A percentile compares a stretch with the other conserved stretches of the same genome.
Conservation (phyloP, 2,888 invertebrate genomes). For the Cryptocephalus moraei region DNA sequence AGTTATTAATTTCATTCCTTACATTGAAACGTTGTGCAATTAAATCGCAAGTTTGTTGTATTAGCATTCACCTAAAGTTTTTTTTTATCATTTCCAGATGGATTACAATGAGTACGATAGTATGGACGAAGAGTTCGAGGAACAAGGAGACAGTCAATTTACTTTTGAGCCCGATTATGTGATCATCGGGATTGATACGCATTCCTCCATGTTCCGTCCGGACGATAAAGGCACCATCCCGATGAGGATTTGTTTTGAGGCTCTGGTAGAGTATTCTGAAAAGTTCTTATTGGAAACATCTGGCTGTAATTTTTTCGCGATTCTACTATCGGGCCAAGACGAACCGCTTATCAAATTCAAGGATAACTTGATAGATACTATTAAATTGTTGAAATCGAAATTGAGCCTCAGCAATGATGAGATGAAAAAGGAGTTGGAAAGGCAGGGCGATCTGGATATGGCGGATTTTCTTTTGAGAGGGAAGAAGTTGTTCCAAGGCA, state of each 20-base stretch:
- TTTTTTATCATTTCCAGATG: neutral
- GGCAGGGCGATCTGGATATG: conserved; percentile 21
- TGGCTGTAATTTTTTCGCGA: conserved; percentile 22
- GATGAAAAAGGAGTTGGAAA: conserved; percentile 17
- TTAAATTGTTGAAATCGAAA: conserved; percentile 20
- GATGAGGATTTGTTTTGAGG: conserved; percentile 22
- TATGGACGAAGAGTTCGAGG: conserved; percentile 2
- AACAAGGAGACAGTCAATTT: conserved; percentile 9
- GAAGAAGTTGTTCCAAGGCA: conserved; percentile 23
- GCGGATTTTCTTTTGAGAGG: conserved; percentile 23
- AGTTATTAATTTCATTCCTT: too few species aligned
- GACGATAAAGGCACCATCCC: conserved; percentile 15
- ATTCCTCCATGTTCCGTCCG: conserved; percentile 23
- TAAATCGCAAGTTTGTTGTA: too few species aligned
- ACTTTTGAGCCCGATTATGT: conserved; percentile 23
- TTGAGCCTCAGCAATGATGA: conserved; percentile 13
- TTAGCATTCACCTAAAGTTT: too few species aligned
- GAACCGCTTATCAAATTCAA: conserved; percentile 18
- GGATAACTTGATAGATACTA: conserved; percentile 18
- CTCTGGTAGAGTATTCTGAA: conserved; percentile 22
- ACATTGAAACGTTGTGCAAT: too few species aligned
- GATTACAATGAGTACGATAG: neutral
- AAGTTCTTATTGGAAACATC: conserved; percentile 18
- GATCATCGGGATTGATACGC: conserved; percentile 26
- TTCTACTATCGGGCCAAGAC: conserved; percentile 21